phyloP scores from a whole-genome alignment of 2,888 invertebrate genomes.

The Xestia c-nigrum region DNA sequence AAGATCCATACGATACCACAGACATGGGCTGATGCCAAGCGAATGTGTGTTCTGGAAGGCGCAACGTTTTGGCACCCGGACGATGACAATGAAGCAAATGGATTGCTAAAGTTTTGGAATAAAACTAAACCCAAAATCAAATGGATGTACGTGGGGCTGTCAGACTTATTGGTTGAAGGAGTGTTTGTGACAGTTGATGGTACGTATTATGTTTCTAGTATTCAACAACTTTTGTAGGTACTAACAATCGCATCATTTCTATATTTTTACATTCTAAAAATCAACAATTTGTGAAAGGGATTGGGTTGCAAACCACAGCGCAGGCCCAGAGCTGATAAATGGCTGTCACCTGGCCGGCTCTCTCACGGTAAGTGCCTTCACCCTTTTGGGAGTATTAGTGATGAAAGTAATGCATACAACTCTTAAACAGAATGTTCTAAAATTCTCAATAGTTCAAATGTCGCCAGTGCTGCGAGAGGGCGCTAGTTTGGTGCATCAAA shows the following conservation, averaged over 20 bases:
- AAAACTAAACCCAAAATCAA: conserved; percentile 64
- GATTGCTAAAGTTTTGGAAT: conserved; percentile 71
- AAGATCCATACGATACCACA: conserved; percentile 79
- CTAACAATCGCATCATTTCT: background rate
- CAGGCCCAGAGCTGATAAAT: no score
- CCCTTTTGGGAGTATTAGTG: background rate
- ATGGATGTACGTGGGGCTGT: conserved; percentile 75
- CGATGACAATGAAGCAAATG: conserved; percentile 73
- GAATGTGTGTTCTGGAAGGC: conserved; percentile 77
- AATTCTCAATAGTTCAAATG: no score
- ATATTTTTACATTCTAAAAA: background rate
- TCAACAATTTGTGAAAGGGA: no score
- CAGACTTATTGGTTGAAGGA: conserved; percentile 74
- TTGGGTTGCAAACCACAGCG: no score
- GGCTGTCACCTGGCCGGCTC: no score
- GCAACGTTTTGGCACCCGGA: conserved; percentile 79
- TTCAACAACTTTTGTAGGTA: no score
- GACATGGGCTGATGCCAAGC: conserved; percentile 78
- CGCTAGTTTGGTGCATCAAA: no score
- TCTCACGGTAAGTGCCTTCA: no score
- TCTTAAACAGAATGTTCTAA: no score
- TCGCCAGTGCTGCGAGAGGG: no score
- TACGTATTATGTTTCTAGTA: conserved; percentile 42
- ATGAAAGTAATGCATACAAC: background rate
- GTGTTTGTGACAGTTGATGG: conserved; percentile 77